A percentile compares a stretch with the other conserved stretches of the same genome.
phyloP scores from a whole-genome alignment of 1,140 invertebrate genomes.

The Mya arenaria region DNA sequence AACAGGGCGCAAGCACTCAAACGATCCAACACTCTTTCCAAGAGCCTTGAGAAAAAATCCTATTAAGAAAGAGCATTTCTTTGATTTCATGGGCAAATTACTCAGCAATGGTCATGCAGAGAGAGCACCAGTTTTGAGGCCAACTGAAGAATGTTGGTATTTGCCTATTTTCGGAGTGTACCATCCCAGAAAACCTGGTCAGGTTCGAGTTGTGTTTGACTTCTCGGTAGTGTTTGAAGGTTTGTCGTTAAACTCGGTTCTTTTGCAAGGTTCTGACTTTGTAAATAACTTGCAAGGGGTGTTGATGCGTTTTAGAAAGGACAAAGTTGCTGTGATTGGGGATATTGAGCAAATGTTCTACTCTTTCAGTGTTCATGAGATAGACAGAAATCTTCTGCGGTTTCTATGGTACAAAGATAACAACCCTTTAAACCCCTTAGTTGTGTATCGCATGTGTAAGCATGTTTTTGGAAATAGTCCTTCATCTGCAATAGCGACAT shows the following conservation, averaged over 20 bases:
- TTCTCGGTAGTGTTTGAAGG: neutral
- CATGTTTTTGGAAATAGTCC: no score
- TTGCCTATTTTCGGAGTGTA: neutral
- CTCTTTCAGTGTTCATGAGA: conserved; percentile 2
- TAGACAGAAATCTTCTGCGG: neutral
- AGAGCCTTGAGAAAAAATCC: neutral
- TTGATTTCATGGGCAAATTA: neutral
- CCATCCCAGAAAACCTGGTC: neutral
- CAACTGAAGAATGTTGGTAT: neutral
- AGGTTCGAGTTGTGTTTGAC: neutral
- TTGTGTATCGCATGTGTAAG: conserved; percentile 38
- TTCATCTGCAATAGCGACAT: no score
- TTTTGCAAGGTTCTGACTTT: neutral
- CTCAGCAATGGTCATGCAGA: neutral
- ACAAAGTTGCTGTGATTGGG: neutral
- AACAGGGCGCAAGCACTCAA: neutral
- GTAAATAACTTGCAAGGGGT: conserved; percentile 5
- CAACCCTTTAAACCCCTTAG: neutral
- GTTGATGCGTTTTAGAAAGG: conserved; percentile 15
- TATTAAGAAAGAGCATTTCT: neutral
- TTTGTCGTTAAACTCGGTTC: neutral
- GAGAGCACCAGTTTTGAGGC: neutral
- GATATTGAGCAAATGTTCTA: conserved; percentile 36
- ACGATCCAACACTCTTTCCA: neutral
- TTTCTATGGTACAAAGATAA: conserved; percentile 39